Base-by-base conservation (phyloP, 1,140 invertebrate genomes). In the Drosophila murphyi region DNA sequence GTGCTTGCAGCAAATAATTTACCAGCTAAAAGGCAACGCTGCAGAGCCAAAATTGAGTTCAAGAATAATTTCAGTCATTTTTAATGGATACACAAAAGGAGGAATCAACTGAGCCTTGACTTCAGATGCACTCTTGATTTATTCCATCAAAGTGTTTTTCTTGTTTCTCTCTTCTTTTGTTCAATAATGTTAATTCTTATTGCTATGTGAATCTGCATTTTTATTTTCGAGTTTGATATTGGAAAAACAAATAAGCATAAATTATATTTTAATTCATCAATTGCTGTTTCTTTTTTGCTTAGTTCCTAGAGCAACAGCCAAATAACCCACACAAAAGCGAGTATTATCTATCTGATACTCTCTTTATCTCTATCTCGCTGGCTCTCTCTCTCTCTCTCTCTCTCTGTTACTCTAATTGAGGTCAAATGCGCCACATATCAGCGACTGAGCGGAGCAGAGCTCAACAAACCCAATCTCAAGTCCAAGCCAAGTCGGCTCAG, bases 381-480 rank as follows among this genome's bases (percentile, higher is more conserved):
- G 12, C 34, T 10, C 43, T 28, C 4, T 5, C 34, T 31, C 10
- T 37, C n/a, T n/a, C n/a, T n/a, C n/a, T n/a, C 32, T 7, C 32
- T 7, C 4, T 62, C 45, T 62, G 37, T 60, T 29, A 7, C 28
- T 52, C 31, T 63, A 55, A 63, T 63, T 71, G 60, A 63, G 68
- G 59, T 71, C 59, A 71, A 59, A 50, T 34, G 29, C 8, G 29
- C 35, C 43, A 50, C 64, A 68, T 51, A 68, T 68, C 65, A 68
- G 65, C 55, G 4, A 32, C 45, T 48, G 10, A 51, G 56, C 28
- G 51, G 20, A 20, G 20, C 8, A 43, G 57, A 64, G 65, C 65
- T 51, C 65, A 68, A 68, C 50, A 59, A 51, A 47, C 76, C 67
- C 67, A 72, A 72, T 50, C 47, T 55, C 54, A 72, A 68, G 65